phyloP scores from a whole-genome alignment of 2,113 vertebrate genomes.

The Albula goreensis region DNA sequence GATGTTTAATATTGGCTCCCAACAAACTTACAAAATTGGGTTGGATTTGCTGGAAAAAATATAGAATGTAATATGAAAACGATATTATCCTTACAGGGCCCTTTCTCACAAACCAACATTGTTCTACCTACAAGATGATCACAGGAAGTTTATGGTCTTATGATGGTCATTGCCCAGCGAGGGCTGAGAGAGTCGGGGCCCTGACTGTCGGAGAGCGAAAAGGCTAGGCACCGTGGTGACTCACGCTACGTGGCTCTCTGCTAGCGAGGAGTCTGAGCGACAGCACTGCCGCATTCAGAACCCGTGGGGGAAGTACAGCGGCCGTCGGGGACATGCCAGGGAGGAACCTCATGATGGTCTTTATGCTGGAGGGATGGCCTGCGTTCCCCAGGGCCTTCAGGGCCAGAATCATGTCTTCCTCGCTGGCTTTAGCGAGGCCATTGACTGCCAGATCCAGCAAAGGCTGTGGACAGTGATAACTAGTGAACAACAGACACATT shows the following conservation, averaged over 20 bases:
- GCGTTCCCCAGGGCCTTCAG: slow-evolving; percentile 83
- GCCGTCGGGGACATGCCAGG: slow-evolving; percentile 65
- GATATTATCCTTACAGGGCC: no score
- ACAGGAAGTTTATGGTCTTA: no score
- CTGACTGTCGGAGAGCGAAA: no score
- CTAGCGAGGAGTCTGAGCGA: slow-evolving; percentile 73
- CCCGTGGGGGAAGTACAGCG: slow-evolving; percentile 55
- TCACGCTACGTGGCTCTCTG: slow-evolving; percentile 75
- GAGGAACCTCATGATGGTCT: slow-evolving; percentile 76
- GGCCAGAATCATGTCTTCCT: slow-evolving; percentile 70
- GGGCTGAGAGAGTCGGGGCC: no score
- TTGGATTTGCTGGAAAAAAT: not conserved
- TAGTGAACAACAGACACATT: slow-evolving; percentile 14
- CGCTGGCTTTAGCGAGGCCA: slow-evolving; percentile 57
- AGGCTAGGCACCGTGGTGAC: slow-evolving; percentile 15
- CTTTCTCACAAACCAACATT: no score
- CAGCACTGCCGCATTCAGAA: slow-evolving; percentile 75
- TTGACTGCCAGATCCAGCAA: slow-evolving; percentile 74
- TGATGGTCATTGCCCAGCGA: no score
- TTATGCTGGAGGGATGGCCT: slow-evolving; percentile 77
- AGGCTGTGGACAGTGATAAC: slow-evolving; percentile 62
- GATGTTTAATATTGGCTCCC: not conserved
- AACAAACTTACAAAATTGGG: not conserved
- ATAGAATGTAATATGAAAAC: not conserved
- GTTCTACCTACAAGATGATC: no score